Percentiles rank a stretch among this genome's conserved stretches.
These are phyloP conservation scores for Bubo blakistoni DNA, from an alignment of 2,113 vertebrate genomes.

Conservation along the genomic window DNA sequence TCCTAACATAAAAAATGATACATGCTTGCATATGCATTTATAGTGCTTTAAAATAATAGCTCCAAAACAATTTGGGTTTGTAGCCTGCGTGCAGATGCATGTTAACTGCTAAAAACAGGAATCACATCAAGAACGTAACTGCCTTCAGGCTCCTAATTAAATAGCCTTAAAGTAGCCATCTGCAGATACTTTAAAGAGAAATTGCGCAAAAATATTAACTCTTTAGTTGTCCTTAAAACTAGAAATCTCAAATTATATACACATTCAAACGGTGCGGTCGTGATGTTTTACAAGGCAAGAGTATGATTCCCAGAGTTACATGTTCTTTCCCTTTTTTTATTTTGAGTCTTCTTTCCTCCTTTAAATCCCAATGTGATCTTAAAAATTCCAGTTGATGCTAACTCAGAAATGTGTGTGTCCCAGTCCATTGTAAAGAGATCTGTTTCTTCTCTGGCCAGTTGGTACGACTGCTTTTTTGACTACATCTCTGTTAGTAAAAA, in stretches of 20 bases:
- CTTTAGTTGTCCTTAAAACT: background rate
- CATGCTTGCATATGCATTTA: background rate
- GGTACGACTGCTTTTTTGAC: background rate
- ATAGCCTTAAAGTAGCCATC: conserved; percentile 49
- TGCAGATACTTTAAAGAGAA: background rate
- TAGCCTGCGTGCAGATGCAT: background rate
- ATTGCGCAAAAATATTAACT: background rate
- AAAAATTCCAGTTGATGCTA: background rate
- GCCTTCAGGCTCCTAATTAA: conserved; percentile 44
- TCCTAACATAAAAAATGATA: background rate
- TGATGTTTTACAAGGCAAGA: background rate
- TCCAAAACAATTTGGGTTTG: background rate
- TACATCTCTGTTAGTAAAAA: background rate
- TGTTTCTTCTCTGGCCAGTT: background rate
- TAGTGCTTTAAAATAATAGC: background rate
- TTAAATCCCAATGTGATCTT: background rate
- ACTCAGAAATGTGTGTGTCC: background rate
- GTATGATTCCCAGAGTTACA: background rate
- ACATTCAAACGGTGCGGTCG: accelerated
- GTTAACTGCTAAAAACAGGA: background rate
- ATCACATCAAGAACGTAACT: background rate
- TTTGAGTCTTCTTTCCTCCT: background rate
- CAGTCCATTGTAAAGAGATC: background rate
- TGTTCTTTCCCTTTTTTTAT: background rate
- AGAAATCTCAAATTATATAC: background rate